Base-by-base conservation (phyloP, 2,113 vertebrate genomes). In the Cheilinus undulatus region DNA sequence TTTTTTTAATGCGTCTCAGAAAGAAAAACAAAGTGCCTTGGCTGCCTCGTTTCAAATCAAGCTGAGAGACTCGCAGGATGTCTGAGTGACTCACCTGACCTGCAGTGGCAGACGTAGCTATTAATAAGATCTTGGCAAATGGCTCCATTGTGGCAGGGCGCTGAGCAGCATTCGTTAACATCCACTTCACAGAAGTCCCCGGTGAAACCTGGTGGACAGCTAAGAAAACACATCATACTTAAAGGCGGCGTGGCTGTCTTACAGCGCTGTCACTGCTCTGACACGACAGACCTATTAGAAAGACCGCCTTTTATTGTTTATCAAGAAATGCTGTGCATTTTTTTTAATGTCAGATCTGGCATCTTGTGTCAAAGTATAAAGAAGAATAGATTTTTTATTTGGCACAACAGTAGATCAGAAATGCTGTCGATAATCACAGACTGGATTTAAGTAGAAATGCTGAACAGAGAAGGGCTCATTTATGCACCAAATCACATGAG, bases 31-130 rank as follows among this genome's bases (percentile, higher is more conserved):
- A 68, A 14, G 2, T 26, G 23, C 32, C 56, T 74, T 26, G 22
- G 30, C 63, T 70, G 38, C 22, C 22, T 84, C 49, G 32, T 65
- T 80, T 85, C 46, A 58, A 78, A 74, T 52, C 62, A 65, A 85
- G 74, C 26, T 45, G 54, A 83, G 48, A 73, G 81, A 79, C 73
- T 83, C 69, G 32, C 69, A 72, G 73, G 86, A 86, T 28, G 62
- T 68, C 62, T 76, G 68, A 68, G 63, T 76, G 78, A 88, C 91
- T 93, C 83, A 92, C 92, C 93, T 91, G 92, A 90, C 88, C 90
- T 92, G 89, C 96, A 96, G 91, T 93, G 94, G 89, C 95, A 97
- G 86, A 87, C 79, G 79, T 94, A 96, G 82, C 92, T 93, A 85
- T 93, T 94, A 82, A 95, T 92, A 69, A 91, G 92, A 88, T 97